Evolutionary conservation across 1,140 invertebrate species (phyloP).

Genomic region (Batillaria attramentaria): DNA sequence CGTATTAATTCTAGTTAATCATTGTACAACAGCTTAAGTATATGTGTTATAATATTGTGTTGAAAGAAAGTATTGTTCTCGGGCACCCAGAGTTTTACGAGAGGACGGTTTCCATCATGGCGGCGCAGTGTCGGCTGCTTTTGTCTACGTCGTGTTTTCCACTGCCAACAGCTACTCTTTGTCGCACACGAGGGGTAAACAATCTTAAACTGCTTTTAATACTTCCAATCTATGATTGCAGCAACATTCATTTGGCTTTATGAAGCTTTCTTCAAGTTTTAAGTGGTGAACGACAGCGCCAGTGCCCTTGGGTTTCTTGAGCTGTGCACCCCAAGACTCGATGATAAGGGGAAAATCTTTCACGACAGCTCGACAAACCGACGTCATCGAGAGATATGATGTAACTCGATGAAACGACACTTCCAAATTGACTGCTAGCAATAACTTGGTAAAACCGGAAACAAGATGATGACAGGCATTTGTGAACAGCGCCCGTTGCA

Average conservation of each 20-base stretch:
- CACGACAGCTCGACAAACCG: no score
- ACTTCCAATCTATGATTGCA: not conserved
- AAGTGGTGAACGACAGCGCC: not conserved
- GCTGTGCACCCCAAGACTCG: no score
- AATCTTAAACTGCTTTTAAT: not conserved
- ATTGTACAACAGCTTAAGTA: not conserved
- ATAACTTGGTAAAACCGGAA: no score
- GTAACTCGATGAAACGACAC: no score
- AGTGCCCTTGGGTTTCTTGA: not conserved
- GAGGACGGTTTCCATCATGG: constrained; percentile 28
- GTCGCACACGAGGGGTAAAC: not conserved
- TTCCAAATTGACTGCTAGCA: no score
- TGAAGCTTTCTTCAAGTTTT: no score
- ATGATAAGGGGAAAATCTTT: no score
- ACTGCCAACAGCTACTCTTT: constrained; percentile 11
- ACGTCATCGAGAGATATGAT: no score
- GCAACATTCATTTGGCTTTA: not conserved
- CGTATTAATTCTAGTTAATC: not conserved
- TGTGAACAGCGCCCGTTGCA: no score
- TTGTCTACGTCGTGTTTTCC: constrained; percentile 12
- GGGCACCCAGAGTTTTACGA: no score
- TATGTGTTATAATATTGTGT: not conserved
- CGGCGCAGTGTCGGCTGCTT: constrained; percentile 29
- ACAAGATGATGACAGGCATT: no score
- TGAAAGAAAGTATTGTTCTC: no score